Conservation (phyloP, 2,797 vertebrate species). For the Tolypeutes matacus region DNA sequence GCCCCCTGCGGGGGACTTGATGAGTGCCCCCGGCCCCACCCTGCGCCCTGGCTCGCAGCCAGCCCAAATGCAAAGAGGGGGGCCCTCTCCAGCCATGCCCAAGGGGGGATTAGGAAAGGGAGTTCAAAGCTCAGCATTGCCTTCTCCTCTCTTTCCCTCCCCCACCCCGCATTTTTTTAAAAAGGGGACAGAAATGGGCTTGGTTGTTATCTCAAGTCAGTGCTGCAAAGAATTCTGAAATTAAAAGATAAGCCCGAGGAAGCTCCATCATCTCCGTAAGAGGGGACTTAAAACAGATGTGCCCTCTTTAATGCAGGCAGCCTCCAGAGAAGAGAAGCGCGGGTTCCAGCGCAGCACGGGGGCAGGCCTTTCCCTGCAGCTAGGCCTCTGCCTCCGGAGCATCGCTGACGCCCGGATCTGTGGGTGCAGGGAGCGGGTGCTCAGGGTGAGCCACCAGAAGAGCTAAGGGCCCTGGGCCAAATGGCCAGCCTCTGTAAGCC, state of each 20-base stretch:
- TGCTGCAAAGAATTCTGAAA: constrained; percentile 90
- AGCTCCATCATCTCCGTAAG: constrained; percentile 88
- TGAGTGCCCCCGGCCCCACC: constrained; percentile 90
- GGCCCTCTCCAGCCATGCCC: constrained; percentile 86
- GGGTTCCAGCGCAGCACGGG: constrained; percentile 88
- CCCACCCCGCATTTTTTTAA: constrained; percentile 65
- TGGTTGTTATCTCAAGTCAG: constrained; percentile 89
- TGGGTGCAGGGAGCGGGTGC: background rate
- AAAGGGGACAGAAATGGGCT: constrained; percentile 87
- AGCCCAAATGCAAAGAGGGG: constrained; percentile 90
- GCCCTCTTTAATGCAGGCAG: constrained; percentile 87
- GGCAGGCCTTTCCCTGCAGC: constrained; percentile 29
- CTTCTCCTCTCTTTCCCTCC: constrained; percentile 74
- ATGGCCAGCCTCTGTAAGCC: background rate
- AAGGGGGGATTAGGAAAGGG: constrained; percentile 73
- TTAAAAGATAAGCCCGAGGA: constrained; percentile 89
- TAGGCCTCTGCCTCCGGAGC: constrained; percentile 79
- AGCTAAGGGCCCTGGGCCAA: background rate
- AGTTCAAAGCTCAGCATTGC: constrained; percentile 88
- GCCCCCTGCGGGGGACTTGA: constrained; percentile 91
- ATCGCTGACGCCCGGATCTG: background rate
- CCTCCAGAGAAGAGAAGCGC: constrained; percentile 85
- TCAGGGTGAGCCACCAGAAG: constrained; percentile 41
- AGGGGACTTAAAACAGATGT: constrained; percentile 90
- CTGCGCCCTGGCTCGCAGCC: constrained; percentile 88